Conservation (phyloP, 2,888 invertebrate species). For the Rhaphigaster nebulosa region DNA sequence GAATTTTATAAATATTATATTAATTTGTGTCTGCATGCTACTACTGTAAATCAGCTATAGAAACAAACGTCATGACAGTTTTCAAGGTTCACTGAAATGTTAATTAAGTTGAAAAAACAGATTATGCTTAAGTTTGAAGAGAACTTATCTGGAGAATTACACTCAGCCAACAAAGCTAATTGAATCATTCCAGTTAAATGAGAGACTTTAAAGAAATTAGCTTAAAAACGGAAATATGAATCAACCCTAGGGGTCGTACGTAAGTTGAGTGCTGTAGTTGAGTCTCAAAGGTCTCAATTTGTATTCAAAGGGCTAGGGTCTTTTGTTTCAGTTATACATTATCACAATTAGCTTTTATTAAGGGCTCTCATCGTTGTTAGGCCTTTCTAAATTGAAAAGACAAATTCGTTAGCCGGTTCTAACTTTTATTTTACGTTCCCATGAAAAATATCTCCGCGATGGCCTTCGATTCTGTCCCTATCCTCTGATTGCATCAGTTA, state of each 20-base stretch:
- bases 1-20: no score
- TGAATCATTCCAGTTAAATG: slow-evolving; percentile 35
- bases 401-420: slow-evolving; percentile 19
- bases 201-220: slow-evolving; percentile 30
- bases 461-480: background rate
- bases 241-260: background rate
- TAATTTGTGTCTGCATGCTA: no score
- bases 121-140: background rate
- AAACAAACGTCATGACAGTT: background rate
- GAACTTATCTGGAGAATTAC: slow-evolving; percentile 32
- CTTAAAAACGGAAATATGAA: slow-evolving; percentile 24
- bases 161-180: slow-evolving; percentile 17
- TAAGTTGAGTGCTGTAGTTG: background rate
- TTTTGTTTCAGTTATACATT: slow-evolving; percentile 39
- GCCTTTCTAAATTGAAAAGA: background rate
- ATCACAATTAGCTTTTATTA: slow-evolving; percentile 31
- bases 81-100: background rate
- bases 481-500: no score
- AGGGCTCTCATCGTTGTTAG: slow-evolving; percentile 5
- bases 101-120: slow-evolving; percentile 3
- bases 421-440: background rate
- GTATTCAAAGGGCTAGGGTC: background rate
- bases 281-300: slow-evolving; percentile 11
- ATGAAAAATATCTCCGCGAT: background rate
- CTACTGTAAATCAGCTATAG: background rate